Conservation (phyloP, 1,140 invertebrate species). For the Sycophila sp. region DNA sequence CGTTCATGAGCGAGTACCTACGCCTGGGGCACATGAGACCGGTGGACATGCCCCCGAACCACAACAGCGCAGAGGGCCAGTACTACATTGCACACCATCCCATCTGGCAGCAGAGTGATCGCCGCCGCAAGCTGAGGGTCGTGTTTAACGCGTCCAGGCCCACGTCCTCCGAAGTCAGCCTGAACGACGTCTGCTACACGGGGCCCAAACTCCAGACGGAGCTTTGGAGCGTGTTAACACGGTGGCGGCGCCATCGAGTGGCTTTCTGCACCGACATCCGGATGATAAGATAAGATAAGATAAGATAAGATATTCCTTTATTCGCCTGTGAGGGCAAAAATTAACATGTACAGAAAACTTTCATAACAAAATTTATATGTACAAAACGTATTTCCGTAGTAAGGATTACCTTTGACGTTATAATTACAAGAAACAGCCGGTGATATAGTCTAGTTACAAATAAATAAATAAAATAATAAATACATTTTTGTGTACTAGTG, state of each 20-base stretch:
- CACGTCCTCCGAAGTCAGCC: not conserved
- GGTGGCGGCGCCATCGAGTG: not conserved
- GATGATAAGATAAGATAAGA: no score
- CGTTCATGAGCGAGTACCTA: not conserved
- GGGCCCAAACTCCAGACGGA: constrained; percentile 21
- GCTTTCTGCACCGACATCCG: not conserved
- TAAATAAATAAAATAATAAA: no score
- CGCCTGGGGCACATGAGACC: not conserved
- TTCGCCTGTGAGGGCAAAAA: no score
- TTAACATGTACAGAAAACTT: no score
- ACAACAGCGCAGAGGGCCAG: not conserved
- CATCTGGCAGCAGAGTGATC: not conserved
- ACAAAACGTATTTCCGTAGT: no score
- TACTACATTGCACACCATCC: constrained; percentile 33
- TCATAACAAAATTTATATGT: no score
- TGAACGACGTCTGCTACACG: not conserved
- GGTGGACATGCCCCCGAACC: not conserved
- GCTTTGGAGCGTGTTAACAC: constrained; percentile 26
- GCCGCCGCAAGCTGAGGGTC: not conserved
- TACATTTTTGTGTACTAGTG: no score
- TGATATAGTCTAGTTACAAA: no score
- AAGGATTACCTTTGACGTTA: no score
- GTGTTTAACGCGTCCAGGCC: constrained; percentile 32
- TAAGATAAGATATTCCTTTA: no score
- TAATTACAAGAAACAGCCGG: no score